Conservation (phyloP, 2,888 invertebrate species). For the Xestia rhomboidea region DNA sequence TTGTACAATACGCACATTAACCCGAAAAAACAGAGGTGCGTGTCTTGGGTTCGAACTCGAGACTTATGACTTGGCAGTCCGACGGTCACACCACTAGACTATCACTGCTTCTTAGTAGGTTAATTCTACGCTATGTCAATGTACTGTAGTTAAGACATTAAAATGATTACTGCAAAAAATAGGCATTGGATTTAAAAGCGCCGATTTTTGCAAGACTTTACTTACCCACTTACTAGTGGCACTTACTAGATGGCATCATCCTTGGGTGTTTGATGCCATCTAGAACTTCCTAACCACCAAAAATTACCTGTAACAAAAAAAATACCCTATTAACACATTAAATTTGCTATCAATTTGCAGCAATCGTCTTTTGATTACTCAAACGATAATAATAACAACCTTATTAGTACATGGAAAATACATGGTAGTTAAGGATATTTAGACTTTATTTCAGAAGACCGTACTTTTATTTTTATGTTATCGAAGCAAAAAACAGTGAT, state of each 20-base stretch:
- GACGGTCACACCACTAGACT: too few relatives aligned
- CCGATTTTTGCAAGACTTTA: slow-evolving; percentile 1
- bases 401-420: slow-evolving; percentile 6
- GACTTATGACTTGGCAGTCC: too few relatives aligned
- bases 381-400: slow-evolving; percentile 18
- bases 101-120: neutral
- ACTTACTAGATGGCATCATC: too few relatives aligned
- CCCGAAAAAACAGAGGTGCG: too few relatives aligned
- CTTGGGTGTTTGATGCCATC: too few relatives aligned
- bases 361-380: slow-evolving; percentile 43
- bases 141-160: neutral
- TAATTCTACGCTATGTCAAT: neutral
- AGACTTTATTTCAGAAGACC: neutral
- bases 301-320: slow-evolving; percentile 30
- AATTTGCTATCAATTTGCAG: slow-evolving; percentile 17
- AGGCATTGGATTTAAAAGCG: neutral
- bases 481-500: neutral
- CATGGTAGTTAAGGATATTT: neutral
- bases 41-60: too few relatives aligned
- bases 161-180: neutral
- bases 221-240: too few relatives aligned
- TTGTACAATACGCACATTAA: too few relatives aligned
- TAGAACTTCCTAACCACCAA: slow-evolving; percentile 8
- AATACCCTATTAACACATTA: slow-evolving; percentile 35
- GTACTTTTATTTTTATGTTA: neutral